Evolutionary conservation across 2,888 invertebrate species (phyloP).

Genomic region (Hirudinaria manillensis): DNA sequence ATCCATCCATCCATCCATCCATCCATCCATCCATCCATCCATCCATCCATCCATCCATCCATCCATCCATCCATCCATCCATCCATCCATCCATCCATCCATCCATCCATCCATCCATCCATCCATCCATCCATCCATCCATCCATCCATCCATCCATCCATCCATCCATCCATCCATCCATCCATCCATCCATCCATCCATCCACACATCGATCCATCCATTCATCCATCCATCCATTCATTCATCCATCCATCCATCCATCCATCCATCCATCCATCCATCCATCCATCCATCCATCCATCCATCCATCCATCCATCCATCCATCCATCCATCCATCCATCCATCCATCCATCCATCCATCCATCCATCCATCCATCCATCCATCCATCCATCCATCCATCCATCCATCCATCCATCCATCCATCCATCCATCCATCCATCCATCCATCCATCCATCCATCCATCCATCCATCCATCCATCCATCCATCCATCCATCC

Average conservation of each 20-base stretch:
- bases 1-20: conserved; percentile 7
- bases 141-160: conserved; percentile 7
- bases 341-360: conserved; percentile 7
- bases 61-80: conserved; percentile 7
- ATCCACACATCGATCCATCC: no score
- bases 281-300: conserved; percentile 7
- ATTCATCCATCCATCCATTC: no score
- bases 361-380: conserved; percentile 7
- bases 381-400: neutral
- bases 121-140: conserved; percentile 7
- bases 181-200: conserved; percentile 7
- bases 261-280: conserved; percentile 7
- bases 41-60: conserved; percentile 7
- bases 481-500: neutral
- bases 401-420: conserved; percentile 7
- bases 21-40: conserved; percentile 7
- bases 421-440: neutral
- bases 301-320: conserved; percentile 7
- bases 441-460: neutral
- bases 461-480: neutral
- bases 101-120: conserved; percentile 7
- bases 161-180: conserved; percentile 4
- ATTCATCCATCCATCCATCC: conserved; percentile 7
- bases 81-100: conserved; percentile 7
- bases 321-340: conserved; percentile 7